Base-by-base conservation (phyloP, 2,113 vertebrate genomes). In the Callionymus lyra region DNA sequence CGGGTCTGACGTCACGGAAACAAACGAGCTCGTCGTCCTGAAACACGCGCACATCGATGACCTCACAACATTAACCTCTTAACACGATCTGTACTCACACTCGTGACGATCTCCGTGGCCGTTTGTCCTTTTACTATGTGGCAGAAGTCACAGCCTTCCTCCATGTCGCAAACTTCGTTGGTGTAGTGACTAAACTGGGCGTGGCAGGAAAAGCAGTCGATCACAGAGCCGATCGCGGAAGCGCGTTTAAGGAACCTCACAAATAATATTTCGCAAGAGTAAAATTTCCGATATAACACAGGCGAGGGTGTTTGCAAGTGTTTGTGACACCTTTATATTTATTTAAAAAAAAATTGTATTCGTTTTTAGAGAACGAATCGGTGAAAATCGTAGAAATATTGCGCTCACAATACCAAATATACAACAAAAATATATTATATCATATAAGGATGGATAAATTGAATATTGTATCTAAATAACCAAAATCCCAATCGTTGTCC, bases 21-120 rank as follows among this genome's bases (percentile, higher is more conserved):
- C 88, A 94, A 6, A 84, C 63, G 5, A 91, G 71, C 34, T 90
- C 82, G 36, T 87, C 82, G 34, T 89, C 80, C 87, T 89, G 56
- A 1, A 14, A 33, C 5, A 17, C 0, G 16, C 2, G 18, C 6
- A 47, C 12, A 8, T 3, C 12, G 2, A 34, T 8, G 19, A n/a
- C n/a, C n/a, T n/a, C n/a, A n/a, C 3, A 31, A 16, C 10, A 12
- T 10, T 9, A 13, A 1, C 6, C 1, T 14, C 12, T 15, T 10
- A 1, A 0, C 1, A 16, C 12, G 2, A 10, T 1, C 8, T 16
- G 1, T 40, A 50, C 74, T 76, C 27, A 82, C 76, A 6, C 53
- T 60, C 0, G 67, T 34, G 10, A 90, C 61, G 63, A 91, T 65
- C 4, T 82, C 73, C 1, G 87, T 80, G 56, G 65, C 54, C 1